Conservation (phyloP, 2,113 vertebrate species). For the Passer montanus region DNA sequence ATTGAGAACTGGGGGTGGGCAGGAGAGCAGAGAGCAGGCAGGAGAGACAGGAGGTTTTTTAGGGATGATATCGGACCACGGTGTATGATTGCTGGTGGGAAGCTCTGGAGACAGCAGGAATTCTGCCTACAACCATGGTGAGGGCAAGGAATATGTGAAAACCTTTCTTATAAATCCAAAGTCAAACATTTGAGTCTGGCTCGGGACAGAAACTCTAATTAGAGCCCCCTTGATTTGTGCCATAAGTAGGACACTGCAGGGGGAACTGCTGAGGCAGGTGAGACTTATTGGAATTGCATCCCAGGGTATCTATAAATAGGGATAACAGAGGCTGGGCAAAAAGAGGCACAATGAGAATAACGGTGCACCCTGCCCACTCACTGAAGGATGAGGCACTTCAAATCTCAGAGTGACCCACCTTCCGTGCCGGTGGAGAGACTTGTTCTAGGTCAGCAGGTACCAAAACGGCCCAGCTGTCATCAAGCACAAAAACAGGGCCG, state of each 20-base stretch:
- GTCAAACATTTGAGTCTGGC: neutral
- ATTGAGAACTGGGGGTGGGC: neutral
- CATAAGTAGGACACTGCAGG: neutral
- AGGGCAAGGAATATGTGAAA: neutral
- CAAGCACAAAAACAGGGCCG: neutral
- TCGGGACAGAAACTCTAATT: neutral
- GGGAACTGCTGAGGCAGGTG: conserved; percentile 41
- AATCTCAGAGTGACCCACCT: conserved; percentile 38
- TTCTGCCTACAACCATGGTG: neutral
- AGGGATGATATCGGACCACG: accelerated
- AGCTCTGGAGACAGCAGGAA: neutral
- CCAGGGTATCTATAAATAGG: conserved; percentile 35
- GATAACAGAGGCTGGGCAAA: neutral
- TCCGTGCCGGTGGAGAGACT: neutral
- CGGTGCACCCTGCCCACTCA: neutral
- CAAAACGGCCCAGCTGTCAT: conserved; percentile 51
- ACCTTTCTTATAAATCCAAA: neutral
- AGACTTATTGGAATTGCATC: neutral
- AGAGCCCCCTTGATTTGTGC: neutral
- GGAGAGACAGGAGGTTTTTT: neutral
- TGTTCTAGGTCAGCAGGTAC: conserved; percentile 66
- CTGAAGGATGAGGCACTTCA: neutral
- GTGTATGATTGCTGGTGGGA: neutral
- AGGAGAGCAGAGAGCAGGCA: neutral
- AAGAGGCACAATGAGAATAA: neutral